Evolutionary conservation across 2,113 vertebrate genomes (phyloP).

Genomic region (Carlito syrichta): DNA sequence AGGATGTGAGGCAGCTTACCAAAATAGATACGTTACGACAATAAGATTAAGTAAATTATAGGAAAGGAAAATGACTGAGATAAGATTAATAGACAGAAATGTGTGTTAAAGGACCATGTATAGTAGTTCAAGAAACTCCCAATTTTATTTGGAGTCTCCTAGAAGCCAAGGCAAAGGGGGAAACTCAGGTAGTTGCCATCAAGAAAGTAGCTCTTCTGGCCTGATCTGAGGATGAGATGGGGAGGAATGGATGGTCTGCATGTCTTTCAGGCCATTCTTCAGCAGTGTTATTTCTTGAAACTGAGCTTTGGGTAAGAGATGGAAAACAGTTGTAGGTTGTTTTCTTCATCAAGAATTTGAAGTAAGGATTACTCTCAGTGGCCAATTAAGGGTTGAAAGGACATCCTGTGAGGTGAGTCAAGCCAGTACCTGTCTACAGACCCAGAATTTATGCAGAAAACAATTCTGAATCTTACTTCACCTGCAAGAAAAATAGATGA

Average conservation of each 20-base stretch:
- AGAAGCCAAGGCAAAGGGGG: neutral
- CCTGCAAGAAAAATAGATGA: neutral
- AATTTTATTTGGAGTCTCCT: neutral
- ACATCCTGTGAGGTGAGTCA: neutral
- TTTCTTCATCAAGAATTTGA: constrained; percentile 22
- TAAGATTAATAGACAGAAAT: neutral
- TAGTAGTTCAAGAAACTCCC: neutral
- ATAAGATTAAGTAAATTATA: neutral
- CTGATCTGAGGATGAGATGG: neutral
- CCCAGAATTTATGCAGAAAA: neutral
- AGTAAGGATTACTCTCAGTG: neutral
- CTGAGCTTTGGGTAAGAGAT: constrained; percentile 7
- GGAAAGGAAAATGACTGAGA: neutral
- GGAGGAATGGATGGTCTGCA: neutral
- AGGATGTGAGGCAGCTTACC: neutral
- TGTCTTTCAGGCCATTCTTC: neutral
- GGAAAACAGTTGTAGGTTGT: neutral
- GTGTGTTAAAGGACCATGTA: neutral
- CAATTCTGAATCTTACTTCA: neutral
- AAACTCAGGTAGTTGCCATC: neutral
- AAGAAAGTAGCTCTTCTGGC: neutral
- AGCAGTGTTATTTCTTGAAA: constrained; percentile 17
- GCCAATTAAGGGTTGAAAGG: neutral
- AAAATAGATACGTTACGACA: neutral
- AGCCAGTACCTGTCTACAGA: neutral